Evolutionary conservation across 2,888 invertebrate species (phyloP).

Genomic region (Perizoma flavofasciatum): DNA sequence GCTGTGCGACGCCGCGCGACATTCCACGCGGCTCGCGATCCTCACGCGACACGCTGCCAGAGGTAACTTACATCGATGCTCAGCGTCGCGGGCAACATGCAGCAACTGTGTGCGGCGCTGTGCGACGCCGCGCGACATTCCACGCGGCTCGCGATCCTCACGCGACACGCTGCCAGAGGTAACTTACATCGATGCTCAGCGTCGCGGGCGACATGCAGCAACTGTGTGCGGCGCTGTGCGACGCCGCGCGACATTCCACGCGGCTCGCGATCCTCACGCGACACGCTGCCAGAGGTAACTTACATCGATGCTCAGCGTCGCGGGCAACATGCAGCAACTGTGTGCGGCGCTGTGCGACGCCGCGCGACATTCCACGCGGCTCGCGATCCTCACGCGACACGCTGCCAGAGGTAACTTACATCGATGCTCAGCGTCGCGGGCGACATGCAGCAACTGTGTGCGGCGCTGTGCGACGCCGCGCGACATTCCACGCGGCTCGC

Average conservation of each 20-base stretch:
- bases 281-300: conserved; percentile 55
- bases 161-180: conserved; percentile 61
- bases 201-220: conserved; percentile 80
- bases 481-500: conserved; percentile 42
- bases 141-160: conserved; percentile 62
- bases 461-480: conserved; percentile 55
- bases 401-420: conserved; percentile 59
- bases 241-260: conserved; percentile 49
- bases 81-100: conserved; percentile 78
- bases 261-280: conserved; percentile 75
- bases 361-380: conserved; percentile 44
- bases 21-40: no score
- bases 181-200: conserved; percentile 81
- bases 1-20: no score
- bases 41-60: not conserved
- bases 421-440: conserved; percentile 79
- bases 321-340: conserved; percentile 81
- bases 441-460: conserved; percentile 83
- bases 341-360: conserved; percentile 63
- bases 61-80: conserved; percentile 79
- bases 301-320: conserved; percentile 80
- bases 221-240: conserved; percentile 70
- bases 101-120: conserved; percentile 76
- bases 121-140: conserved; percentile 50
- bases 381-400: conserved; percentile 77